Evolutionary conservation across 2,888 invertebrate species (phyloP).

Genomic region (Sinodicranocentrus sp.): DNA sequence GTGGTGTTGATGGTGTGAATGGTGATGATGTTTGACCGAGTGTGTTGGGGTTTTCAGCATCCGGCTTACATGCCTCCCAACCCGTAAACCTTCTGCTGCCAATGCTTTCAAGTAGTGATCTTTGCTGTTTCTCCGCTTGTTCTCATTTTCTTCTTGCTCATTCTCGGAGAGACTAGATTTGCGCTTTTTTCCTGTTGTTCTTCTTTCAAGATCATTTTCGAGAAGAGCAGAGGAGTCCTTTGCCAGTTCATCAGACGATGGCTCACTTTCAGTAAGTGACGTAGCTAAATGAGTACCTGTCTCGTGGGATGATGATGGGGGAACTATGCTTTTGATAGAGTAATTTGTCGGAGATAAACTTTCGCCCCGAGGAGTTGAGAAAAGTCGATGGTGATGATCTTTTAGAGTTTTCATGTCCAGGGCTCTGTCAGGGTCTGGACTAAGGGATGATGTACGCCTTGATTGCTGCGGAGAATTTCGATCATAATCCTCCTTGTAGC

Average conservation of each 20-base stretch:
- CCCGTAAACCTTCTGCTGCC: conserved; percentile 72
- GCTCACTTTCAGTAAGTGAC: conserved; percentile 51
- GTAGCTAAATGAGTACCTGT: conserved; percentile 30
- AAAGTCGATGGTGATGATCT: conserved; percentile 22
- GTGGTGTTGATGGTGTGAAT: conserved; percentile 42
- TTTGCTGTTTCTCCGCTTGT: conserved; percentile 61
- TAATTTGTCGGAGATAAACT: conserved; percentile 65
- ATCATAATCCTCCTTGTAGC: conserved; percentile 63
- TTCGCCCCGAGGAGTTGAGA: conserved; percentile 24
- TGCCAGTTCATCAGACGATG: conserved; percentile 11
- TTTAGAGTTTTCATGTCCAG: conserved; percentile 57
- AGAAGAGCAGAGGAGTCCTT: conserved; percentile 8
- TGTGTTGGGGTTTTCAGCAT: conserved; percentile 68
- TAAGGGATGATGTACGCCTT: conserved; percentile 38
- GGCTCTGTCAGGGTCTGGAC: conserved; percentile 55
- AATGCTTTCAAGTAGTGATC: conserved; percentile 74
- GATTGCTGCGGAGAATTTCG: conserved; percentile 33
- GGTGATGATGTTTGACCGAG: conserved; percentile 43
- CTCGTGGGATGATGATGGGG: conserved; percentile 25
- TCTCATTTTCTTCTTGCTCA: conserved; percentile 54
- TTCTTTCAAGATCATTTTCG: conserved; percentile 31
- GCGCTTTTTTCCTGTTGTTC: conserved; percentile 24
- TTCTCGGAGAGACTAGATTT: conserved; percentile 56
- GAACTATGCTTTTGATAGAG: conserved; percentile 69
- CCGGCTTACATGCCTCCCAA: conserved; percentile 72